Base-by-base conservation (phyloP, 2,888 invertebrate species). In the Platerodrilus igneus region DNA sequence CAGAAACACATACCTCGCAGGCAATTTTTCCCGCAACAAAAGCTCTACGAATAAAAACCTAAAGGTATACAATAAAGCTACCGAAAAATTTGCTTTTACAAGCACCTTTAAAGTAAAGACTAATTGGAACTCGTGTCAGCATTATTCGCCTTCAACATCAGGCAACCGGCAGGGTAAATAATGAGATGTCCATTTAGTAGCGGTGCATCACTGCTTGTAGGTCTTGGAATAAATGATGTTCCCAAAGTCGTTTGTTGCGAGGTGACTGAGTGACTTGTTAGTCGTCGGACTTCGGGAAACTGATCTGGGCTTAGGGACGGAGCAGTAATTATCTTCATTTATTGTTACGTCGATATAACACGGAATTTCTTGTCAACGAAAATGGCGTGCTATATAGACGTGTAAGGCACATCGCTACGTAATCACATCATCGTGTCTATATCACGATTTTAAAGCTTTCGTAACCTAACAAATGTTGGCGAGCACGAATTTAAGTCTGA, bases 161-260 rank as follows among this genome's bases (percentile, higher is more conserved):
- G 56, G 55, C 53, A 53, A 53, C 53, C 44, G 54, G 52, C 47
- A 39, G 45, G 43, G 52, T 59, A 58, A 59, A 56, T 59, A 59
- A 59, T 59, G 57, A 44, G 39, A 57, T 56, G 56, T 57, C 55
- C 57, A 58, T 57, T 59, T 59, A 58, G 54, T 53, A 51, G 50
- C 50, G 47, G 55, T 53, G 55, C 55, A 56, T 56, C 53, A 47
- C 50, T 51, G 45, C 48, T 47, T 47, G n/a, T 48, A 47, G 48
- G 50, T 40, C 45, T 49, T 35, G 45, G 53, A 52, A 58, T 53
- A 56, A 57, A 56, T 57, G 56, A 57, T 54, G 56, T 55, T 53
- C 51, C 45, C 45, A 44, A 47, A 53, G 55, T 56, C 54, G 56
- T 56, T 56, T 56, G 56, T 56, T 55, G 55, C 50, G 51, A 52